These are phyloP conservation scores for Cydia splendana DNA, from an alignment of 1,140 invertebrate genomes.

Conservation along the genomic window DNA sequence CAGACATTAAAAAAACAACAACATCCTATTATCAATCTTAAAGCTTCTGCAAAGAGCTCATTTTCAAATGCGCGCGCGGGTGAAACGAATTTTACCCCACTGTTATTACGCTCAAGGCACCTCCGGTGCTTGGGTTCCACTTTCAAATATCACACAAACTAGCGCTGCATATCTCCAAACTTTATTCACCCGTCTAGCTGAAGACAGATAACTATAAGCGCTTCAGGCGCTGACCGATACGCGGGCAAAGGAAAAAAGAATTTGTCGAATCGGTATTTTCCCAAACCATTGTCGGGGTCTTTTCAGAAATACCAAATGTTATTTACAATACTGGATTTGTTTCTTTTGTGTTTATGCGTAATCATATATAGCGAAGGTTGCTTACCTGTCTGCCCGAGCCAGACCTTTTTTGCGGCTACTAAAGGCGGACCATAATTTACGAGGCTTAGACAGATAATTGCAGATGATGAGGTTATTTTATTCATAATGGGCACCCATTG, in stretches of 20 bases:
- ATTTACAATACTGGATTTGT: conserved; percentile 54
- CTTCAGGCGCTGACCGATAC: conserved; percentile 43
- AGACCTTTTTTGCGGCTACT: conserved; percentile 49
- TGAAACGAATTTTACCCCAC: conserved; percentile 62
- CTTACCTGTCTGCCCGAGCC: conserved; percentile 37
- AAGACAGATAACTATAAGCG: conserved; percentile 42
- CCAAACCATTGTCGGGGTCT: conserved; percentile 62
- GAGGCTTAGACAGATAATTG: conserved; percentile 63
- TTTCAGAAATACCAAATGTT: conserved; percentile 57
- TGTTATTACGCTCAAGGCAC: conserved; percentile 55
- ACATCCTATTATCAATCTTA: conserved; percentile 42
- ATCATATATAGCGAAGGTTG: conserved; percentile 35
- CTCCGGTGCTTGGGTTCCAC: conserved; percentile 49
- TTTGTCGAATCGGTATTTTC: conserved; percentile 56
- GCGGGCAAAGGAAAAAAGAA: conserved; percentile 49
- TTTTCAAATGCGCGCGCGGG: conserved; percentile 35
- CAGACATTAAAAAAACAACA: conserved; percentile 47
- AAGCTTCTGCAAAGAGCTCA: conserved; percentile 7
- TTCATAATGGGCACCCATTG: conserved; percentile 38
- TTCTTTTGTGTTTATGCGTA: conserved; percentile 44
- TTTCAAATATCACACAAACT: conserved; percentile 40
- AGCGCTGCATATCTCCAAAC: conserved; percentile 42
- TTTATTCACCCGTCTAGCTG: background rate
- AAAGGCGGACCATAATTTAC: conserved; percentile 59
- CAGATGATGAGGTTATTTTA: conserved; percentile 55